Evolutionary conservation across 2,797 vertebrate genomes (phyloP), one percentile per base, ranked within the genome.

Genomic region (Anas flavirostris): DNA sequence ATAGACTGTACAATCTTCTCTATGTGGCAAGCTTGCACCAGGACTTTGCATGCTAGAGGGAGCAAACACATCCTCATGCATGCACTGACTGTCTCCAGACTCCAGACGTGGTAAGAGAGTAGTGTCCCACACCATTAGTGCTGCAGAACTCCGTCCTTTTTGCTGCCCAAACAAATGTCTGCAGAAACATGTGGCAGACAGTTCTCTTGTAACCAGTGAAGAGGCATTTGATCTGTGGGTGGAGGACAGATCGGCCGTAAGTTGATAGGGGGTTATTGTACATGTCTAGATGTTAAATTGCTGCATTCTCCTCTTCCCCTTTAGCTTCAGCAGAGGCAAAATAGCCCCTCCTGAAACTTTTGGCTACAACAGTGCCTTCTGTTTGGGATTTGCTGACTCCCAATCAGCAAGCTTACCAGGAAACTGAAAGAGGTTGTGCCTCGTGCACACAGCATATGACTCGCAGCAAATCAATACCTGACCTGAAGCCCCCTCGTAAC

Each of bases 321-420:
- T 83, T 62, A 33, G 52, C 56, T 91, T 88, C 88, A 95, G 44
- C 59, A 92, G 55, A 88, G 48, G 58, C 80, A 83, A 81, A 78
- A 14, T 33, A 70, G 56, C 16, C 37, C 22, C 29, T 92, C 41
- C 78, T 84, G 41, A 84, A 84, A 68, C 79, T 59, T 82, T 55
- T 33, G 31, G 44, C n/a, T 68, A 13, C n/a, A 75, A 33, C 31
- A 63, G 6, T 75, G n/a, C 81, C 43, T 88, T 91, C 48, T 80
- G 5, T 74, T 66, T 46, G 62, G 39, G 35, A 63, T 85, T 81
- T 89, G 21, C 69, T 81, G 62, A 41, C 48, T 90, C n/a, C 41
- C 69, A 73, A 5, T 56, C 59, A 63, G 17, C 67, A 73, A 41
- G 25, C 31, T 44, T 67, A 22, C 21, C 33, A 83, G 67, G 70